These are phyloP conservation scores for Bilobella aurantiaca DNA, from an alignment of 1,140 invertebrate species.

Conservation along the genomic window DNA sequence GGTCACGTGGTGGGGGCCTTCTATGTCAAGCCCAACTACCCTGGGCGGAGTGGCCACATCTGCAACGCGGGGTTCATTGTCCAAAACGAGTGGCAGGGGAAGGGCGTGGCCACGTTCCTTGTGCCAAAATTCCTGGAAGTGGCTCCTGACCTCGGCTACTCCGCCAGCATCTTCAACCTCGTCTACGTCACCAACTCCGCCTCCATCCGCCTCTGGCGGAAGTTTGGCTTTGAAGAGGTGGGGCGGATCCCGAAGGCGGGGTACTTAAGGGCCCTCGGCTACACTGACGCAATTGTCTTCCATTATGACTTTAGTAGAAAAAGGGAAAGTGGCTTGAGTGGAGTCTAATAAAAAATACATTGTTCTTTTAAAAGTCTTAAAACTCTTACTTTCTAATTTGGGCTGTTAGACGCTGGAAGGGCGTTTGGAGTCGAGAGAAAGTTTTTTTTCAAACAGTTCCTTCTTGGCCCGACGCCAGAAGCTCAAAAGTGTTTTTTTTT, in stretches of 20 bases:
- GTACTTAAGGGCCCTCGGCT: constrained; percentile 11
- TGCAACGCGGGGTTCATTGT: constrained; percentile 19
- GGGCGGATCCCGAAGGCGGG: constrained; percentile 11
- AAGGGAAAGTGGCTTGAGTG: not conserved
- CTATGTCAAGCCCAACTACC: constrained; percentile 16
- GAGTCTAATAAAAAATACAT: not conserved
- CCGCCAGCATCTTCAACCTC: constrained; percentile 13
- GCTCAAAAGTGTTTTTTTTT: too few relatives aligned
- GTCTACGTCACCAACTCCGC: constrained; percentile 15
- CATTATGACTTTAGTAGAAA: constrained; percentile 7
- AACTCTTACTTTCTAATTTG: too few relatives aligned
- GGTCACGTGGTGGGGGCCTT: constrained; percentile 4
- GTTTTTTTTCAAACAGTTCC: too few relatives aligned
- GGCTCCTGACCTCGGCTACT: constrained; percentile 8
- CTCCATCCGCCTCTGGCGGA: not conserved
- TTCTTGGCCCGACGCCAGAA: too few relatives aligned
- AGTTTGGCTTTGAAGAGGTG: constrained; percentile 10
- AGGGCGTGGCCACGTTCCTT: constrained; percentile 9
- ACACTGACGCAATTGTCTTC: constrained; percentile 3
- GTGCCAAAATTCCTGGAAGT: constrained; percentile 9
- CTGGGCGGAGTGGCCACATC: constrained; percentile 11
- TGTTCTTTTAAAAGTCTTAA: not conserved
- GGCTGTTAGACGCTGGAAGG: too few relatives aligned
- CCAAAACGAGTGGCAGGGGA: not conserved
- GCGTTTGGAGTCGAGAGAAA: too few relatives aligned